These are phyloP conservation scores for Dendrolimus kikuchii DNA, from an alignment of 1,140 invertebrate species.

Conservation along the genomic window DNA sequence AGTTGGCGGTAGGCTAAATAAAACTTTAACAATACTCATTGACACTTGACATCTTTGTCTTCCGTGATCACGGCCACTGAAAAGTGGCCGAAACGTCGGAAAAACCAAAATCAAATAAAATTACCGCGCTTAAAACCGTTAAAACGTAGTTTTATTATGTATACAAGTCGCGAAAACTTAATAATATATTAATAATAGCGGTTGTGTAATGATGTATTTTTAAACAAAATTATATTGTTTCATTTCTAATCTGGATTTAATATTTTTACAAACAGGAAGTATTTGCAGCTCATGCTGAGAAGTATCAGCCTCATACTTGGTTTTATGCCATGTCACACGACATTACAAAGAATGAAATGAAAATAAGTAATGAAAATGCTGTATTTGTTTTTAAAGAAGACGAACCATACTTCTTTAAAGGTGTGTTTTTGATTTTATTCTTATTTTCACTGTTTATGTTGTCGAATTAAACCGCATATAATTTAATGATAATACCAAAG, in stretches of 20 bases:
- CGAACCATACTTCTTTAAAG: constrained; percentile 48
- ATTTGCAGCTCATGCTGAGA: constrained; percentile 81
- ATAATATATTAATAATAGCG: too few species aligned
- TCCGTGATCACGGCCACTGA: too few species aligned
- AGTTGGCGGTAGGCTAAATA: too few species aligned
- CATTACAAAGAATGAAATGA: constrained; percentile 78
- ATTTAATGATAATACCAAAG: too few species aligned
- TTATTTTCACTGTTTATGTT: constrained; percentile 1
- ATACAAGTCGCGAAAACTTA: too few species aligned
- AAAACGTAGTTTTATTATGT: too few species aligned
- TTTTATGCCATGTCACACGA: constrained; percentile 85
- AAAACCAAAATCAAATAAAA: too few species aligned
- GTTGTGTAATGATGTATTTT: background rate
- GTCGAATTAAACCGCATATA: constrained; percentile 1
- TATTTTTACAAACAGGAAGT: constrained; percentile 74
- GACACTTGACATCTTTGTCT: too few species aligned
- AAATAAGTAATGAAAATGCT: constrained; percentile 77
- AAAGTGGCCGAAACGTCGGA: too few species aligned
- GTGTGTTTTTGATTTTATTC: constrained; percentile 21
- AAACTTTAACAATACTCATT: too few species aligned
- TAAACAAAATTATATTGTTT: background rate
- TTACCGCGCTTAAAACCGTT: too few species aligned
- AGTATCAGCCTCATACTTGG: constrained; percentile 87
- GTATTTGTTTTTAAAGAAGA: constrained; percentile 91
- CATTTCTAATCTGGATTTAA: constrained; percentile 4